A percentile compares a stretch with the other conserved stretches of the same genome.
These are phyloP conservation scores for Champsocephalus esox DNA, from an alignment of 2,797 vertebrate species.

Conservation along the genomic window DNA sequence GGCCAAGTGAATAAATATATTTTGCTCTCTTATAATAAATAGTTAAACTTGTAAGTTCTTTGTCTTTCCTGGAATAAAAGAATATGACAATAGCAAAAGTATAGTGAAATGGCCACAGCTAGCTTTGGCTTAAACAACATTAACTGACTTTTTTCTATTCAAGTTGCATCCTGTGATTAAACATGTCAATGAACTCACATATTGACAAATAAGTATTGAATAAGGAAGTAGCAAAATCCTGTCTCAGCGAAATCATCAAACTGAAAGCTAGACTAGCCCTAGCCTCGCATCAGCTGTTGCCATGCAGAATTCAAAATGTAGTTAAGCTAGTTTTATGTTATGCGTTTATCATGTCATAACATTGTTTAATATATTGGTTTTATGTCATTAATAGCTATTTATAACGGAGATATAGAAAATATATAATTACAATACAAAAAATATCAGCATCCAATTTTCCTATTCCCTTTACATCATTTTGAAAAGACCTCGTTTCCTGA, in stretches of 20 bases:
- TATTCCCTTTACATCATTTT: too few species aligned
- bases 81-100: too few species aligned
- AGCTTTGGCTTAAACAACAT: not conserved
- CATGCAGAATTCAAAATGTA: not conserved
- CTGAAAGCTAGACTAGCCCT: not conserved
- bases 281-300: too few species aligned
- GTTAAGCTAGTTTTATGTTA: too few species aligned
- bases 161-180: not conserved
- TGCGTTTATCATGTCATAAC: not conserved
- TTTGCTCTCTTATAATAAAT: too few species aligned
- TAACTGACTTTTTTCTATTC: not conserved
- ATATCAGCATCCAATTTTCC: too few species aligned
- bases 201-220: not conserved
- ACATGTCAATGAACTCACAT: not conserved
- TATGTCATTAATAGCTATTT: not conserved
- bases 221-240: not conserved
- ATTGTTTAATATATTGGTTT: not conserved
- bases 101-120: not conserved
- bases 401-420: too few species aligned
- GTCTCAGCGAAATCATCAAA: not conserved
- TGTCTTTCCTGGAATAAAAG: too few species aligned
- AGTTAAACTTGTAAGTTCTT: too few species aligned
- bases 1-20: too few species aligned
- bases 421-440: too few species aligned
- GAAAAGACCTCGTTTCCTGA: too few species aligned